Evolutionary conservation across 2,113 vertebrate genomes (phyloP), one percentile per base, ranked within the genome.

Genomic region (Bostrychus sinensis): DNA sequence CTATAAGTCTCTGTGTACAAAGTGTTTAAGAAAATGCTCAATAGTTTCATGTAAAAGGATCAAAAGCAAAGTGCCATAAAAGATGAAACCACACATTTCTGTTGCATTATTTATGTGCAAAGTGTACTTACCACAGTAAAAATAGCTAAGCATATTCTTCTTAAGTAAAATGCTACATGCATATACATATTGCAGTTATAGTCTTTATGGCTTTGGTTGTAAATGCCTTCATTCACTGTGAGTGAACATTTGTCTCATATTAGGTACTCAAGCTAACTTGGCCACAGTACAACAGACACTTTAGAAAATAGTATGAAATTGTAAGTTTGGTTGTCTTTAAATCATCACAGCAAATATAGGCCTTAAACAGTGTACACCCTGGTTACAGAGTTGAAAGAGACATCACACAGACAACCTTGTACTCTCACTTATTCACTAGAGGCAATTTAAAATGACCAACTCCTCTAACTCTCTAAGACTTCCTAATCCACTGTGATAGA

Each of bases 11-110:
- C 9, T 20, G 23, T 11, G 4, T 46, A 13, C 11, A 34, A 34
- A 46, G 10, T 23, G 20, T 46, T 22, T 12, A 13, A 23, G 4
- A 13, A 46, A 46, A 46, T 4, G 2, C 22, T 46, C 43, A 46
- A 25, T 46, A 8, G 45, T 25, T 48, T 48, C 12, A 48, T 48
- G 7, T 48, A 48, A 48, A 48, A 48, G 45, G 45, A 48, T 48
- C 22, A 48, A 51, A 28, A 17, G 48, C 25, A 51, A 28, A 51
- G 25, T 25, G 45, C 13, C 23, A 28, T 30, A n/a, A 50, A 51
- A 51, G 25, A 51, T 9, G 7, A 51, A 51, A 30, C 25, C 0
- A 14, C 16, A 51, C 25, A 10, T 51, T 51, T 51, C 48, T 30
- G 48, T 30, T 51, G 8, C n/a, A 28, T 28, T 51, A 51, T 48